Base-by-base conservation (phyloP, 2,797 vertebrate species). In the Chaetophractus vellerosus region DNA sequence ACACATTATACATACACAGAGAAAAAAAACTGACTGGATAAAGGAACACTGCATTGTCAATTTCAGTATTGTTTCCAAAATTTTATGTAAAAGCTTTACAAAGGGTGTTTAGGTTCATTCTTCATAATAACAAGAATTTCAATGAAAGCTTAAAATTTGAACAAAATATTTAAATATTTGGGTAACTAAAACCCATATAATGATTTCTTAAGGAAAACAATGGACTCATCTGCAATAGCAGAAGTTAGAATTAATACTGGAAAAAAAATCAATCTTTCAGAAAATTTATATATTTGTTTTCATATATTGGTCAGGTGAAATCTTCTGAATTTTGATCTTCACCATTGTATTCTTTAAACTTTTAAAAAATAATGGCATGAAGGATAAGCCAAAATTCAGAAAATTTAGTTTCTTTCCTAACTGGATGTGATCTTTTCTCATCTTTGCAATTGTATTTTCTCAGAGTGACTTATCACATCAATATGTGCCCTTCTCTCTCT, bases 111-210 rank as follows among this genome's bases (percentile, higher is more conserved):
- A 74, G 36, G 28, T 16, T 64, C 52, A n/a, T 15, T 74, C 59
- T 95, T 61, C 33, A 64, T 80, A 59, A 33, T n/a, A 55, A 12
- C 36, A n/a, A 92, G 9, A 50, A 68, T 91, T 84, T 68, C 10
- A 1, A 36, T 36, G 12, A 66, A 7, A 74, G 41, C 19, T 81
- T 81, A 91, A 50, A 66, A 71, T 69, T 50, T 93, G 59, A 94
- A 66, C 28, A 94, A 91, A 87, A 52, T 91, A 71, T 23, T 95
- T 95, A 89, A 91, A 57, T 88, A 66, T 89, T 76, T 69, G 24
- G 2, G 11, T 78, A 92, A 82, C 59, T 88, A 78, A 92, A 90
- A 93, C 85, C 48, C 19, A 48, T 68, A 52, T 26, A 74, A 91
- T 71, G n/a, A 68, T 57, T 81, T 85, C 18, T 66, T 85, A 63